These are phyloP conservation scores for Bolinopsis microptera DNA, from an alignment of 37 sponge, comb jelly and placozoan genomes.

Conservation along the genomic window DNA sequence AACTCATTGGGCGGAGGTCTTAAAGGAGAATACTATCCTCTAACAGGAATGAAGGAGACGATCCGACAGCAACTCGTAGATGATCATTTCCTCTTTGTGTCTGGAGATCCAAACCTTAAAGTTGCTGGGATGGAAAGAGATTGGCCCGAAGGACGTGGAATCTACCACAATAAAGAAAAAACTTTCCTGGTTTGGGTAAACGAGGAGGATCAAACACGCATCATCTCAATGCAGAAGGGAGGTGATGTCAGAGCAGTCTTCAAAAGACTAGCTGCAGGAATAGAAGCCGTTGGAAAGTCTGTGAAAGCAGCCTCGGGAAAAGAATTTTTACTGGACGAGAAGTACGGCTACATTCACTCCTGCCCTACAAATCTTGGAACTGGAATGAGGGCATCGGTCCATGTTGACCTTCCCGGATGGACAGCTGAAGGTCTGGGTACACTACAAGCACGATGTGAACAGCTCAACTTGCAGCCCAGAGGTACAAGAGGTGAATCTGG, in stretches of 20 bases:
- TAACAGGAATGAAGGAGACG: conserved; percentile 64
- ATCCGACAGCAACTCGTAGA: conserved; percentile 71
- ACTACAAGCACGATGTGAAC: conserved; percentile 74
- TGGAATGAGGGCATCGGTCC: conserved; percentile 61
- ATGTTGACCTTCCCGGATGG: conserved; percentile 60
- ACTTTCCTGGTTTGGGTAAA: conserved; percentile 73
- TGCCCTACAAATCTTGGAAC: conserved; percentile 61
- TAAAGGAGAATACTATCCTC: conserved; percentile 71
- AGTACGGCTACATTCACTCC: conserved; percentile 63
- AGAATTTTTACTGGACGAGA: conserved; percentile 48
- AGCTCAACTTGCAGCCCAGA: conserved; percentile 76
- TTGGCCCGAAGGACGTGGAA: conserved; percentile 74
- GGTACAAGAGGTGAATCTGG: conserved; percentile 78
- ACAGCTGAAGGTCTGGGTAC: conserved; percentile 61
- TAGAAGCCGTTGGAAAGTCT: conserved; percentile 65
- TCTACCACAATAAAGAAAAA: conserved; percentile 72
- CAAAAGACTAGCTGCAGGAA: conserved; percentile 68
- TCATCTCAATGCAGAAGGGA: conserved; percentile 73
- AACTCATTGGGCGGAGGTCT: conserved; percentile 52
- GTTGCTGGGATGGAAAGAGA: conserved; percentile 70
- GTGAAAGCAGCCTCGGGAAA: conserved; percentile 67
- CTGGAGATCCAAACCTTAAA: conserved; percentile 70
- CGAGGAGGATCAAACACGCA: conserved; percentile 70
- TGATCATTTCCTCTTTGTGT: conserved; percentile 77
- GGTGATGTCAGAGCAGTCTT: conserved; percentile 70